Evolutionary conservation across 2,113 vertebrate species (phyloP), one percentile per base, ranked within the genome.

Genomic region (Colaptes auratus): DNA sequence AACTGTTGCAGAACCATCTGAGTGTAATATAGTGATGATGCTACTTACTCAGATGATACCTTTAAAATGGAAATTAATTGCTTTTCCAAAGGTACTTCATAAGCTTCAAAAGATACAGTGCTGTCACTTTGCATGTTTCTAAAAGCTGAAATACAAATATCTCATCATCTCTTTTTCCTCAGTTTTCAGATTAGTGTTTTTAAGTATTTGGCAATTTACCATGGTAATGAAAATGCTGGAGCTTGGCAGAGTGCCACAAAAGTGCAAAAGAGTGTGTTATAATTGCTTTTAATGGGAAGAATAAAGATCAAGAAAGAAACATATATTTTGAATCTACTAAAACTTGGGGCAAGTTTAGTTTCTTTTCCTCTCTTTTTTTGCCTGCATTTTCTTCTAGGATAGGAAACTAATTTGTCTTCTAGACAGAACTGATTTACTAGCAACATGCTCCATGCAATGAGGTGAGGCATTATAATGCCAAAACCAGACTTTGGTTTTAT

Each of bases 341-440:
- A 95, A 92, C 27, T 53, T 93, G 33, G 39, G 48, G 20, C 15
- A 91, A 64, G 23, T 36, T 93, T 77, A 83, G 77, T 89, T 83
- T 82, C 15, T 76, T 87, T 83, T 17, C 80, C 13, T 56, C 5
- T 77, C 28, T 74, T 82, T 84, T 39, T 88, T 42, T 70, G 14
- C 36, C 44, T 82, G 6, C 55, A 92, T 93, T 93, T 53, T 36
- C 44, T 88, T 72, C 63, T 71, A 92, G 52, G 56, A 39, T 72
- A 61, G 66, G 70, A 78, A 95, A 81, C 36, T 69, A 88, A 94
- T 96, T 92, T 85, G 30, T 95, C 93, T 91, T 96, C 67, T 10
- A 30, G 82, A 94, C 73, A 92, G 92, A 88, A 64, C 73, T 67
- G 86, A 79, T 86, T 95, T 95, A 75, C 65, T 86, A 69, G 61